Evolutionary conservation across 2,797 vertebrate genomes (phyloP), one percentile per base, ranked within the genome.

Genomic region (Parauchenoglanis punctatus): DNA sequence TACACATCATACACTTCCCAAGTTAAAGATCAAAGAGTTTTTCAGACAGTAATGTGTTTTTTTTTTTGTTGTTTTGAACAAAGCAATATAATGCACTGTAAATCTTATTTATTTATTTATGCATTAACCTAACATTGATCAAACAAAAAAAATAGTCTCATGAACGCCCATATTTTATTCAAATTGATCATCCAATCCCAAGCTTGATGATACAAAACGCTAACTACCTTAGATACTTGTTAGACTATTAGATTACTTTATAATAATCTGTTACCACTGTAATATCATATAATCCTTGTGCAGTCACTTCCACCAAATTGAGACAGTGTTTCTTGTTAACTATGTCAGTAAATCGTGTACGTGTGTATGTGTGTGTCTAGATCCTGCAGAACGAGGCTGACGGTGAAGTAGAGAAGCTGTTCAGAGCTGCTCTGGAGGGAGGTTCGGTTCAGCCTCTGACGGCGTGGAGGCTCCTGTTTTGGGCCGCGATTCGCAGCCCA

Each of bases 391-490:
- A 90, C 87, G 56, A 52, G 3, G 90, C 88, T 65, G 80, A 88
- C 0, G 90, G 86, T 31, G 85, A 87, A 46, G 88, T 95, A 12
- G 81, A 87, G 35, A 90, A 92, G 52, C 84, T 96, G 35, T 10
- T 93, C 80, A 91, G 91, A 0, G 93, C 93, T 1, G 95, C 83
- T 5, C 90, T 96, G 67, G 94, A 96, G 49, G 92, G 93, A 63
- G 90, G 81, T 83, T 77, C 91, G 2, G 65, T 95, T 49, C 90
- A 93, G 0, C 89, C 91, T 0, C 87, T 91, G 63, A 93, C 94
- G 0, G 0, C 95, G 67, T 96, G 96, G 96, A 94, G 94, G 65
- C 84, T 96, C 85, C 90, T 96, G 28, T 83, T 96, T 83, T 35
- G 90, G 91, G 86, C 89, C 40, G 86, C 90, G 91, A 82, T 86